Evolutionary conservation across 1,140 invertebrate species (phyloP), one percentile per base, ranked within the genome.

Genomic region (Scaptomyza pallida): DNA sequence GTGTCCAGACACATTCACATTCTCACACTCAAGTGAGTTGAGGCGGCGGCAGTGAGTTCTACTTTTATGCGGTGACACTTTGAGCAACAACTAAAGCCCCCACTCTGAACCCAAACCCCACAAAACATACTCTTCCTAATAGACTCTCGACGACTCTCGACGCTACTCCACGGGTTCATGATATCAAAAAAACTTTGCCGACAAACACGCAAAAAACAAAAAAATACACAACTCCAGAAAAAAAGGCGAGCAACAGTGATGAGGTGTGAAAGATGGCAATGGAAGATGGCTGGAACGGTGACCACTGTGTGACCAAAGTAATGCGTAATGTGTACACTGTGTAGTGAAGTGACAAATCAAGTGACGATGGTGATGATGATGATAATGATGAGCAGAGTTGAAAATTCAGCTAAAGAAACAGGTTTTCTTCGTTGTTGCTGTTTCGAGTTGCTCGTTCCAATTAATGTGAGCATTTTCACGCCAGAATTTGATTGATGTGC

Each of bases 31-130:
- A 75, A 74, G 61, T 56, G 72, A 19, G 44, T 51, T 57, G 62
- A 55, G 2, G 21, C n/a, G n/a, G n/a, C n/a, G 30, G 15, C 57
- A 69, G 21, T 85, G 72, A 70, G 71, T 81, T 86, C 63, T 70
- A 67, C 77, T 74, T 86, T 68, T 86, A 77, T 85, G 81, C 81
- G 85, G 81, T 86, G 81, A 85, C 81, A 85, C 81, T 85, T 85
- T 75, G 73, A 63, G 59, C 60, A 59, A 47, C 52, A 41, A 52
- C 43, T 10, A 41, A n/a, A 19, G 16, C 30, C 21, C 3, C n/a
- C n/a, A n/a, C n/a, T n/a, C n/a, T n/a, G n/a, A n/a, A 17, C 45
- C 17, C n/a, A n/a, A n/a, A 2, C 26, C 17, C 45, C 56, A 16
- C 16, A 0, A 8, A 5, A n/a, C 23, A 6, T 4, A 26, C 23